Evolutionary conservation across 2,888 invertebrate genomes (phyloP), one percentile per base, ranked within the genome.

Genomic region (Scrobipalpa atriplicella): DNA sequence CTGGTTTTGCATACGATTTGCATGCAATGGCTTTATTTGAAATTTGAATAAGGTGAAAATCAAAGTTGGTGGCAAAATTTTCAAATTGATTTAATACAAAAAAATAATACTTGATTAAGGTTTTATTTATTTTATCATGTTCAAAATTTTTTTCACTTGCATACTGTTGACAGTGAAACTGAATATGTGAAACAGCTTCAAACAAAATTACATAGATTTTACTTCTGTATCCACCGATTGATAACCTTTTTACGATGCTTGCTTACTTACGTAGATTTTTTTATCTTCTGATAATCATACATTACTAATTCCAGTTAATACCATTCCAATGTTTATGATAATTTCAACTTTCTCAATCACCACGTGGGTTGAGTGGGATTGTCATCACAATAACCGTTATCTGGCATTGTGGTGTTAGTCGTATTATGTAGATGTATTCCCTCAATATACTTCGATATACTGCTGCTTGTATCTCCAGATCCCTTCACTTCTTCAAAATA

Each of bases 371-470:
- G 81, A 73, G 71, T 76, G 67, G 73, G 70, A 83, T 80, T 83
- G 80, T 85, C 84, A 77, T 79, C 80, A 80, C 79, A 80, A 81
- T 78, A 85, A 84, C 88, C 81, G 87, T 87, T 87, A 87, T 82
- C 79, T 81, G 74, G 74, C 75, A 77, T 76, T 77, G 75, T 78
- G 77, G 77, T 82, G 75, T 77, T 79, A 77, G 76, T 70, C 77
- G 79, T 80, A 84, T 85, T 81, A 84, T 85, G 81, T 83, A 84
- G 79, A 86, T 81, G 76, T 83, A 82, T 81, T 83, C 82, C 81
- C 78, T 82, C 75, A 78, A 83, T 85, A 82, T 76, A 74, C 69
- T 66, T 75, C 72, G 72, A 79, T 76, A 71, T 75, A 74, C 74
- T 62, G 21, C 61, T 61, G 64, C 87, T 78, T 79, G 39, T 39